A percentile compares a stretch with the other conserved stretches of the same genome.
phyloP scores from a whole-genome alignment of 2,113 vertebrate genomes.

The Microcebus tavaratra region DNA sequence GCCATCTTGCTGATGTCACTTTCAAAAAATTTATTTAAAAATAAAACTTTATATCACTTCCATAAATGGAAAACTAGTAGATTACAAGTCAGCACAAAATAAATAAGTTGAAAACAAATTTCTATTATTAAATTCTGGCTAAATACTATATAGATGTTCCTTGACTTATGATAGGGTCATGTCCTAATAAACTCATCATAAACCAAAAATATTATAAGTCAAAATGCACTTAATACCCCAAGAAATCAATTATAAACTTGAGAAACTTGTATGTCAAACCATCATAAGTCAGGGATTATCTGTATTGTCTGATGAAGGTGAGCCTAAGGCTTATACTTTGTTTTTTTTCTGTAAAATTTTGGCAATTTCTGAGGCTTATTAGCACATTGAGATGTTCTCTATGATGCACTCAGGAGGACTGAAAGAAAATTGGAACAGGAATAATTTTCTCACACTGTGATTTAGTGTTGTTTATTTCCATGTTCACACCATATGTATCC shows the following conservation, averaged over 20 bases:
- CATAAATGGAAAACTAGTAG: neutral
- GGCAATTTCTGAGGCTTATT: neutral
- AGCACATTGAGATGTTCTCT: neutral
- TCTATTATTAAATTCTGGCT: neutral
- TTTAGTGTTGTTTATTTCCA: neutral
- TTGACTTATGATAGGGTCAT: neutral
- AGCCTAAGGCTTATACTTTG: neutral
- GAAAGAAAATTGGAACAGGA: neutral
- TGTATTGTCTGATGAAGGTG: neutral
- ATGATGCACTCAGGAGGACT: neutral
- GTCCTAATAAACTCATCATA: neutral
- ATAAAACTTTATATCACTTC: neutral
- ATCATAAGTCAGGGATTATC: neutral
- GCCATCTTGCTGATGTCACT: neutral
- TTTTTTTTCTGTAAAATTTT: conserved; percentile 27
- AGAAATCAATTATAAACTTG: neutral
- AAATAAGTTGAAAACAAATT: neutral
- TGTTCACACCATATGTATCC: neutral
- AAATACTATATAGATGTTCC: neutral
- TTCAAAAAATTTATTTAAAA: neutral
- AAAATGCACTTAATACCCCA: neutral
- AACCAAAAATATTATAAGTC: neutral
- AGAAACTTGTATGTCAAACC: neutral
- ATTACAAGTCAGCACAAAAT: neutral
- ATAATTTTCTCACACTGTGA: neutral